Conservation (phyloP, 2,888 invertebrate genomes). For the Leptinotarsa haldemani region DNA sequence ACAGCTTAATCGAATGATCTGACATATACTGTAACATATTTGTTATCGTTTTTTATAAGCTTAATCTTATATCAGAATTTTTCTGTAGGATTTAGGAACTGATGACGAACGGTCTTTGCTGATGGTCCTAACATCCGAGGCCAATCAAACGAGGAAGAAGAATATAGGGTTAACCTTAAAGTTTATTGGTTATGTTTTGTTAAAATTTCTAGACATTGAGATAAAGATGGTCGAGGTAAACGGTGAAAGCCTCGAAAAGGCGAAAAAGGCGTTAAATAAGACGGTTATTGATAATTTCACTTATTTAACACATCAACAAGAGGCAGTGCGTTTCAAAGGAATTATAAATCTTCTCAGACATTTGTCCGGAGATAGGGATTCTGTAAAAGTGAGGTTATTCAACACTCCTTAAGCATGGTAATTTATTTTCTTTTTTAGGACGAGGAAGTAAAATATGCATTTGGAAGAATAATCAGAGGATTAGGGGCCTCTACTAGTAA, state of each 20-base stretch:
- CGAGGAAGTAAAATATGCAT: constrained; percentile 74
- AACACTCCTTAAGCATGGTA: constrained; percentile 28
- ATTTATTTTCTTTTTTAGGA: constrained; percentile 65
- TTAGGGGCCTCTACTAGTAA: constrained; percentile 75
- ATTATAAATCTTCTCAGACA: constrained; percentile 64
- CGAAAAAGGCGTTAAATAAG: constrained; percentile 55
- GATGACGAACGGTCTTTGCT: too few species aligned
- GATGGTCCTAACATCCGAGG: too few species aligned
- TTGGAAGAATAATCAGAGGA: constrained; percentile 78
- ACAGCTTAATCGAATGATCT: too few species aligned
- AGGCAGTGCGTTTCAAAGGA: constrained; percentile 63
- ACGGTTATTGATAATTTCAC: constrained; percentile 66
- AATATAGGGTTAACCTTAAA: too few species aligned
- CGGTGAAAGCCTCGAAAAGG: constrained; percentile 40
- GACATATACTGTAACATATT: too few species aligned
- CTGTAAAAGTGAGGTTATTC: constrained; percentile 62
- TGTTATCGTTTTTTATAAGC: too few species aligned
- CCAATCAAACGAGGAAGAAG: too few species aligned
- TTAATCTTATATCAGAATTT: too few species aligned
- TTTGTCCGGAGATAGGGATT: constrained; percentile 59
- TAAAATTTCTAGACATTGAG: too few species aligned
- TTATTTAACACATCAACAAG: constrained; percentile 62
- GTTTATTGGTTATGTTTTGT: too few species aligned
- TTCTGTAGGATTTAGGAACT: too few species aligned
- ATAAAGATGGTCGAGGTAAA: constrained; percentile 23